Percentiles rank a stretch among this genome's conserved stretches.
Conservation (phyloP, 2,888 invertebrate genomes). For the Chymomyza caudatula region DNA sequence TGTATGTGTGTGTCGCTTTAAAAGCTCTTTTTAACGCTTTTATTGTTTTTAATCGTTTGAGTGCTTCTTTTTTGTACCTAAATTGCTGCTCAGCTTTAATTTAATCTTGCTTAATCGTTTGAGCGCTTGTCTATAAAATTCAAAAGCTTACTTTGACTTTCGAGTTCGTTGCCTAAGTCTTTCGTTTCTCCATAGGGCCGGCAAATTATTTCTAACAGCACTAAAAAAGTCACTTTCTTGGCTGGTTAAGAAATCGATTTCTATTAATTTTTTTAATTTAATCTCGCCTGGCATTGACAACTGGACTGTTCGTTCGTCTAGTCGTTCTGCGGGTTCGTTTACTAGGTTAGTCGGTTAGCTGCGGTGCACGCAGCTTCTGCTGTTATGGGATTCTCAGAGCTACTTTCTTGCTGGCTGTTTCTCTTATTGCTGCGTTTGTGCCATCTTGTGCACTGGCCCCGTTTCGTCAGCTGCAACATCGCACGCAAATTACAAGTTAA, state of each 20-base stretch:
- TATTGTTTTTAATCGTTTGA: conserved; percentile 7
- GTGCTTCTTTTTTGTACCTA: background rate
- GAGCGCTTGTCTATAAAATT: too few species aligned
- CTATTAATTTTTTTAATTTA: conserved; percentile 1
- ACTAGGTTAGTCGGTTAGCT: conserved; percentile 74
- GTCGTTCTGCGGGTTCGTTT: conserved; percentile 40
- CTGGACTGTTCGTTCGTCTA: conserved; percentile 52
- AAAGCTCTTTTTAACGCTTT: conserved; percentile 4
- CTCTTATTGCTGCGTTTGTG: conserved; percentile 36
- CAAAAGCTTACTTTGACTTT: background rate
- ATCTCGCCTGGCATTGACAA: conserved; percentile 8
- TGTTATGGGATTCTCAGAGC: conserved; percentile 54
- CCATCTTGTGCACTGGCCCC: conserved; percentile 32
- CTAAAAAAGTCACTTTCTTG: background rate
- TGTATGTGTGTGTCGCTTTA: conserved; percentile 10
- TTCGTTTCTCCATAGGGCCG: conserved; percentile 51
- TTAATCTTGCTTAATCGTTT: background rate
- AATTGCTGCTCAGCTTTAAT: background rate
- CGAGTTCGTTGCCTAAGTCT: conserved; percentile 66
- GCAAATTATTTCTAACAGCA: conserved; percentile 42
- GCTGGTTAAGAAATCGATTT: conserved; percentile 26
- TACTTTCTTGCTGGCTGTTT: conserved; percentile 53
- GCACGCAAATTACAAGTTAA: conserved; percentile 47
- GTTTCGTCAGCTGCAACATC: conserved; percentile 23
- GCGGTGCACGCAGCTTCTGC: conserved; percentile 16